Percentiles rank a stretch among this genome's conserved stretches.
Evolutionary conservation across 2,113 vertebrate genomes (phyloP).

Genomic region (Eulacestoma nigropectus): DNA sequence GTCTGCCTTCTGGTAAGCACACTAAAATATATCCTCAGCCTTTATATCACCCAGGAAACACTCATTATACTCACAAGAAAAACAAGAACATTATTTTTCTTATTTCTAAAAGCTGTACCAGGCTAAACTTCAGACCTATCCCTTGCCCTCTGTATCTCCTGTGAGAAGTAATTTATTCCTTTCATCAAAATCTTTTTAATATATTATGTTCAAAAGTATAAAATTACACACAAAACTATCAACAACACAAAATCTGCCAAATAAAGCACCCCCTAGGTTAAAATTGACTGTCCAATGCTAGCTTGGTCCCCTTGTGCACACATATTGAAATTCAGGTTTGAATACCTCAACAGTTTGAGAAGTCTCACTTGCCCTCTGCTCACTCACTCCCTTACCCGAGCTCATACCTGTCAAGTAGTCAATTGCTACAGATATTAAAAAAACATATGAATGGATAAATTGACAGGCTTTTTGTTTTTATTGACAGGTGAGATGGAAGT

Average conservation of each 20-base stretch:
- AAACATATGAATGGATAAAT: fast-evolving
- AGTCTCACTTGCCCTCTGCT: not conserved
- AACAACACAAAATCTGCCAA: not conserved
- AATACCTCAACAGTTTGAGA: not conserved
- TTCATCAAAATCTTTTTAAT: not conserved
- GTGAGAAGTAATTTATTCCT: not conserved
- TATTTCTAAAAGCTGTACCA: not conserved
- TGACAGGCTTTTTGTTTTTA: not conserved
- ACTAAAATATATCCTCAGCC: not conserved
- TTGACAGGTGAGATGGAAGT: not conserved
- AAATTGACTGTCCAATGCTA: not conserved
- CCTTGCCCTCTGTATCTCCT: not conserved
- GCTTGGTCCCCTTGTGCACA: not conserved
- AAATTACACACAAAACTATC: not conserved
- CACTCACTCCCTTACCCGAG: not conserved
- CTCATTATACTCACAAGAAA: not conserved
- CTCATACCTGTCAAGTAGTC: not conserved
- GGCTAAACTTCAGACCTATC: not conserved
- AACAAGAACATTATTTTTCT: not conserved
- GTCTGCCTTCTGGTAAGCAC: constrained; percentile 5
- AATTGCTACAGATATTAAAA: not conserved
- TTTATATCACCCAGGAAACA: not conserved
- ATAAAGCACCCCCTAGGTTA: not conserved
- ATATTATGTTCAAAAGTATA: not conserved
- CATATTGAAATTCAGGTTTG: not conserved